A percentile compares a stretch with the other conserved stretches of the same genome.
Evolutionary conservation across 2,888 invertebrate species (phyloP).

Genomic region (Anthophora plumipes): DNA sequence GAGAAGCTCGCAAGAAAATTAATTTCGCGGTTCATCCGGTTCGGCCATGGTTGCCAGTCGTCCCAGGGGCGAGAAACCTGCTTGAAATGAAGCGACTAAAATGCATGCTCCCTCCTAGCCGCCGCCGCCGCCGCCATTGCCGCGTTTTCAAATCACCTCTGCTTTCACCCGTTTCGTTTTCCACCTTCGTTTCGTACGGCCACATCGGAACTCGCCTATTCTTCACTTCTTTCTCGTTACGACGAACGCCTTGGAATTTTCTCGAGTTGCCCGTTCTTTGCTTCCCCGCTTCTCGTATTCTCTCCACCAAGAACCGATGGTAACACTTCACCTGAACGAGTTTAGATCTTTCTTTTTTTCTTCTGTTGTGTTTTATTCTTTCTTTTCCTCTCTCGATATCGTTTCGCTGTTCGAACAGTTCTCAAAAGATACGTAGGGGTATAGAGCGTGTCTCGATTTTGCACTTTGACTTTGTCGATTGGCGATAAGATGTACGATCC

Average conservation of each 20-base stretch:
- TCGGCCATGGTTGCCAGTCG: slow-evolving; percentile 28
- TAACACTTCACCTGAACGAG: too few species aligned
- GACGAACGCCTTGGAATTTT: slow-evolving; percentile 16
- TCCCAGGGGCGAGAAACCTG: slow-evolving; percentile 13
- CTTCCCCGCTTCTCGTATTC: slow-evolving; percentile 1
- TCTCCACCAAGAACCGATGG: not conserved
- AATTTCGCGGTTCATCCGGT: slow-evolving; percentile 67
- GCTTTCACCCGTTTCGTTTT: slow-evolving; percentile 43
- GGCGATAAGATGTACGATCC: not conserved
- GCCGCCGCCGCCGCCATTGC: slow-evolving; percentile 42
- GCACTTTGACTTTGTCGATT: slow-evolving; percentile 5
- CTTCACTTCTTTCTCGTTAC: slow-evolving; percentile 40
- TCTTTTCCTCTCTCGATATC: not conserved
- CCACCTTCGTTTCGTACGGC: slow-evolving; percentile 53
- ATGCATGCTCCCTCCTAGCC: slow-evolving; percentile 71
- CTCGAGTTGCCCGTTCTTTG: not conserved
- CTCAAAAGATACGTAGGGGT: not conserved
- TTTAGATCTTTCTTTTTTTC: not conserved
- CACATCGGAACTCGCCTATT: slow-evolving; percentile 34
- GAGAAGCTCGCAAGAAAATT: slow-evolving; percentile 59
- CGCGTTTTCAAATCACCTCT: slow-evolving; percentile 60
- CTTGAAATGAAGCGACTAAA: slow-evolving; percentile 78
- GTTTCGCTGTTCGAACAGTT: too few species aligned
- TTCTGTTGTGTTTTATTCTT: too few species aligned
- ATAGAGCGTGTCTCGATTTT: not conserved